phyloP scores from a whole-genome alignment of 2,797 vertebrate genomes.

The Mycteria americana region DNA sequence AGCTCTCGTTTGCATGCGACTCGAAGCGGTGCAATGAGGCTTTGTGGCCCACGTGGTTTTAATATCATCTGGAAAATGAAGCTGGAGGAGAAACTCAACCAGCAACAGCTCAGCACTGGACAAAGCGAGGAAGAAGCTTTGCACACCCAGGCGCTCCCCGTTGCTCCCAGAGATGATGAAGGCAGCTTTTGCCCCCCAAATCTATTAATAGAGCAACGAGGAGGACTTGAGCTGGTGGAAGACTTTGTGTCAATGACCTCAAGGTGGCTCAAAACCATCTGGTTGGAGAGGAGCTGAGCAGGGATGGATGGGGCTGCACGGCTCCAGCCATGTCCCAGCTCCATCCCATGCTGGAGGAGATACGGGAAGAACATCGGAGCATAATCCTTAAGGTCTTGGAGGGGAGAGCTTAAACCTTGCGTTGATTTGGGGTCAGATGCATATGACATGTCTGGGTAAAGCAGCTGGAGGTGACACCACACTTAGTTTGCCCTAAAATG shows the following conservation, averaged over 20 bases:
- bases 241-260: neutral
- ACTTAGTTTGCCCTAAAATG: neutral
- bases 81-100: neutral
- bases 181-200: neutral
- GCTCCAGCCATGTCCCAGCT: neutral
- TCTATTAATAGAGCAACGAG: rapidly evolving
- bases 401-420: neutral
- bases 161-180: neutral
- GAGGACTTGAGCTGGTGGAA: neutral
- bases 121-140: rapidly evolving
- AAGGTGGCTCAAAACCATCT: neutral
- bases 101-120: rapidly evolving
- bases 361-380: rapidly evolving
- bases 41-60: neutral
- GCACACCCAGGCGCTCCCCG: rapidly evolving
- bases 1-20: neutral
- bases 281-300: neutral
- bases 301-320: rapidly evolving
- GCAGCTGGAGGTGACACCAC: neutral
- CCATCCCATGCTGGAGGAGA: neutral
- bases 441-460: rapidly evolving
- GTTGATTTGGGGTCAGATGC: rapidly evolving
- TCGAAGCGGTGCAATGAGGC: rapidly evolving
- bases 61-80: neutral
- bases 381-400: neutral